These are phyloP conservation scores for Caerostris extrusa DNA, from an alignment of 1,140 invertebrate species.

Conservation along the genomic window DNA sequence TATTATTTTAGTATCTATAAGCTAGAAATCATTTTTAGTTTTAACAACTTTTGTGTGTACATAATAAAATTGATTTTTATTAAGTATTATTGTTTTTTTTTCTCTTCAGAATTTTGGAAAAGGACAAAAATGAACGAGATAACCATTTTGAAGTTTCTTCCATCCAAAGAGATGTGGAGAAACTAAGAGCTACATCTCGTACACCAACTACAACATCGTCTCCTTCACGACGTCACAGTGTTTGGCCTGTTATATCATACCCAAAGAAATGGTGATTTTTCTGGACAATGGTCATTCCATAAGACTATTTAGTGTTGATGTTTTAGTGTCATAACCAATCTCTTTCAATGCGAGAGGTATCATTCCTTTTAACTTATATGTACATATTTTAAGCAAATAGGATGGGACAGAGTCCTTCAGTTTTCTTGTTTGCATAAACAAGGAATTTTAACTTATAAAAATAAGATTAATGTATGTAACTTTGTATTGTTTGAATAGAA, in stretches of 20 bases:
- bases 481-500: background rate
- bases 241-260: constrained; percentile 65
- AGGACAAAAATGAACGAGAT: constrained; percentile 62
- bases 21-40: no score
- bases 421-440: background rate
- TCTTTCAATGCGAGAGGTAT: background rate
- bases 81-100: background rate
- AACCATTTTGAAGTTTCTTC: constrained; percentile 21
- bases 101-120: constrained; percentile 63
- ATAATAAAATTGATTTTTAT: no score
- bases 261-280: constrained; percentile 71
- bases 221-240: constrained; percentile 62
- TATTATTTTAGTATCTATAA: no score
- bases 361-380: background rate
- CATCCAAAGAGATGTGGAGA: constrained; percentile 64
- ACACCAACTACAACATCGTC: constrained; percentile 34
- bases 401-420: background rate
- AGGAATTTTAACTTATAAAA: background rate
- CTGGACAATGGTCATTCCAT: background rate
- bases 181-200: constrained; percentile 62
- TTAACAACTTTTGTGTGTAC: no score
- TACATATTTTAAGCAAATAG: constrained; percentile 3
- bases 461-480: background rate
- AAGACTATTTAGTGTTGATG: constrained; percentile 26
- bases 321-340: background rate